A percentile compares a stretch with the other conserved stretches of the same genome.
phyloP scores from a whole-genome alignment of 2,888 invertebrate genomes.

The Polydrusus cervinus region DNA sequence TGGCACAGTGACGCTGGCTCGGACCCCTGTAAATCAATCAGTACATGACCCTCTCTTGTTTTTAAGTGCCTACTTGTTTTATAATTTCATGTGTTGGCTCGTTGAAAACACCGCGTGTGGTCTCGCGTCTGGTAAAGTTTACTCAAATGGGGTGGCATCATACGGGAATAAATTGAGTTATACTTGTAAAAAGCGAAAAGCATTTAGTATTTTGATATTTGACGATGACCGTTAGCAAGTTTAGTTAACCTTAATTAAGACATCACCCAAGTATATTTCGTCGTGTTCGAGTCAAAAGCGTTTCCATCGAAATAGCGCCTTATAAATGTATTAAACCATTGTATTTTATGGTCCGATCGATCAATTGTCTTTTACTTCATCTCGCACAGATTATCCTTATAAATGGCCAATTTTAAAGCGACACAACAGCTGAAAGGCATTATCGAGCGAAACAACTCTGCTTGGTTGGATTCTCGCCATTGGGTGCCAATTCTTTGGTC shows the following conservation, averaged over 20 bases:
- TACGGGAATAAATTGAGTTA: no score
- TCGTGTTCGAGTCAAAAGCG: no score
- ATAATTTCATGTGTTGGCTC: slow-evolving; percentile 30
- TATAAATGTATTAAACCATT: no score
- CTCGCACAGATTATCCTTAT: slow-evolving; percentile 52
- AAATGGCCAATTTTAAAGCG: slow-evolving; percentile 46
- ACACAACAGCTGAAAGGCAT: slow-evolving; percentile 48
- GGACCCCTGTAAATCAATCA: slow-evolving; percentile 33
- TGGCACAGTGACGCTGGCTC: not conserved
- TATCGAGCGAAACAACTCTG: slow-evolving; percentile 47
- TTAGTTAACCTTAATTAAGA: no score
- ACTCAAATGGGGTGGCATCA: no score
- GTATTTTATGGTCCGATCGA: slow-evolving; percentile 44
- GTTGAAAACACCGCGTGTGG: slow-evolving; percentile 29
- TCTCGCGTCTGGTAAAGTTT: slow-evolving; percentile 10
- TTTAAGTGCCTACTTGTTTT: slow-evolving; percentile 41
- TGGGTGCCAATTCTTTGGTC: slow-evolving; percentile 50
- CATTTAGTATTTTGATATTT: no score
- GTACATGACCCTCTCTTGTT: slow-evolving; percentile 37
- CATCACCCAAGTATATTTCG: no score
- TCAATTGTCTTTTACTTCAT: slow-evolving; percentile 46
- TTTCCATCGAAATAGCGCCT: no score
- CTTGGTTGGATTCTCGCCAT: slow-evolving; percentile 47
- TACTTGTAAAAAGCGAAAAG: no score
- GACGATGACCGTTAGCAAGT: no score